phyloP scores from a whole-genome alignment of 35 echinoderm and acorn worm genomes.

The Ptychodera flava region DNA sequence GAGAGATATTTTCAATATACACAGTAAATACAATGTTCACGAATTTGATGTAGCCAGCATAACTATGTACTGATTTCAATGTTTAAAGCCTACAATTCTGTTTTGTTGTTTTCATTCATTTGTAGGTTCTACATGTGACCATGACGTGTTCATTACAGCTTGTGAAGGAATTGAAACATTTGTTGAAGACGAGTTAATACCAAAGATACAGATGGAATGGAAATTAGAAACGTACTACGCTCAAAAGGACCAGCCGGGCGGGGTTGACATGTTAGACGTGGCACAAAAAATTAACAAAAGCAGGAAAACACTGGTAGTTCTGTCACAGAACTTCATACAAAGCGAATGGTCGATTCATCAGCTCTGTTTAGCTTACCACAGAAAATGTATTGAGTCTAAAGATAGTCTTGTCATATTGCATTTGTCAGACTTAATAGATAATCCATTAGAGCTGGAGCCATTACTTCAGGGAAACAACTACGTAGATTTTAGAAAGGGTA shows the following conservation, averaged over 20 bases:
- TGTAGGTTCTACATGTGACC: no score
- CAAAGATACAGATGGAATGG: not conserved
- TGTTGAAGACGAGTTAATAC: not conserved
- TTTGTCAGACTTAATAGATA: not conserved
- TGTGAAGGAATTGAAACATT: not conserved
- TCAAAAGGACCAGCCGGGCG: not conserved
- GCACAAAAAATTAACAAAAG: not conserved
- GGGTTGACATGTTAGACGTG: not conserved
- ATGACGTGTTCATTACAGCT: not conserved
- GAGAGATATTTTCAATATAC: no score
- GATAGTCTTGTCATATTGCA: not conserved
- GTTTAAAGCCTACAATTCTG: no score
- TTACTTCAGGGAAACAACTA: not conserved
- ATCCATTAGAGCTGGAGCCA: not conserved
- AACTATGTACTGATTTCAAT: no score
- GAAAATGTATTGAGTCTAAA: not conserved
- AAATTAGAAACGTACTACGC: not conserved
- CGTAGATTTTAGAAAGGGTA: not conserved
- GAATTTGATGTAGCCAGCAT: no score
- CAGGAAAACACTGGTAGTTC: not conserved
- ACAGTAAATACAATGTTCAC: no score
- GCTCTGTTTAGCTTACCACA: not conserved
- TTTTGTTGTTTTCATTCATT: no score
- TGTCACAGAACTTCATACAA: not conserved
- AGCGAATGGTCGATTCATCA: not conserved